Percentiles rank a stretch among this genome's conserved stretches.
phyloP scores from a whole-genome alignment of 2,888 invertebrate species.

The Tachina grossa region DNA sequence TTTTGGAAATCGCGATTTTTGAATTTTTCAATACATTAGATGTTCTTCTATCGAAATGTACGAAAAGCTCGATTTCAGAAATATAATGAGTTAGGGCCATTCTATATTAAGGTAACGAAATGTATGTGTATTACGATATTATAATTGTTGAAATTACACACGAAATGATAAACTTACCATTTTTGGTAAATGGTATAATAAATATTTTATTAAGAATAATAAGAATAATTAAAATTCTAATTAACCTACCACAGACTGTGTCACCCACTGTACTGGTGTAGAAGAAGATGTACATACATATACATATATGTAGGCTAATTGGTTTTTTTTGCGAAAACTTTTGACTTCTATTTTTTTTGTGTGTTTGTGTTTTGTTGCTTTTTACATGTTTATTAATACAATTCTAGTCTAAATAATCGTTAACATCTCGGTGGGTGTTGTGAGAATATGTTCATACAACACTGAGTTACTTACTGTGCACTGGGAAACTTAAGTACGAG shows the following conservation, averaged over 20 bases:
- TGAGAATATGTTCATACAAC: constrained; percentile 2
- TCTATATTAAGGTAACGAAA: too few species aligned
- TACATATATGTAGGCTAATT: constrained; percentile 52
- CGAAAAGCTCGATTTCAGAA: too few species aligned
- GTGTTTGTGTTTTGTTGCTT: not conserved
- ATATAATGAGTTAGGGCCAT: too few species aligned
- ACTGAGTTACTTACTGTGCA: constrained; percentile 2
- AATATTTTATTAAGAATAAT: not conserved
- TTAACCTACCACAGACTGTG: not conserved
- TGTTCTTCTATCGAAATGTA: too few species aligned
- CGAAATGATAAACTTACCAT: too few species aligned
- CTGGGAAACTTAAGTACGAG: not conserved
- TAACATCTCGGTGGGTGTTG: constrained; percentile 66
- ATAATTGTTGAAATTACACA: too few species aligned
- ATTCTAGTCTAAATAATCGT: constrained; percentile 53
- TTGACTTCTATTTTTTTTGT: not conserved
- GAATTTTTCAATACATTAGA: too few species aligned
- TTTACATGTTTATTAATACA: constrained; percentile 52
- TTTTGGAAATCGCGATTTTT: too few species aligned
- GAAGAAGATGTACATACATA: not conserved
- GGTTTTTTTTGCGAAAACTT: constrained; percentile 41
- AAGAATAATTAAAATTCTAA: not conserved
- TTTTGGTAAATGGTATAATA: not conserved
- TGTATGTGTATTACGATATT: too few species aligned
- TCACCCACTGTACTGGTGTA: constrained; percentile 2